Evolutionary conservation across 2,797 vertebrate genomes (phyloP).

Genomic region (Parauchenoglanis ngamensis): DNA sequence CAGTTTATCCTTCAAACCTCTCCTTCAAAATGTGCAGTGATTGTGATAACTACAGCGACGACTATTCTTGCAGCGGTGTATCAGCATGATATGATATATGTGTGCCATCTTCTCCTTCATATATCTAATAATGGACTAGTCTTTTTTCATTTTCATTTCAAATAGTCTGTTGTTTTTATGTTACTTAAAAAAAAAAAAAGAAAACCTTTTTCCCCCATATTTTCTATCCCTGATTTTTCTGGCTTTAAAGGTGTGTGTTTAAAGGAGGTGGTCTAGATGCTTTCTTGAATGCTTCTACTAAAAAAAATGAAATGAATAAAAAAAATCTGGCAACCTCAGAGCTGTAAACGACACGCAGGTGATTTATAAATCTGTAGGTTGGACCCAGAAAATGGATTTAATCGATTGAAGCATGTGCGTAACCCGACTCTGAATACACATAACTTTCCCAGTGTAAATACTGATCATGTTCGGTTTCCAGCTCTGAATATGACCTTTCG

Average conservation of each 20-base stretch:
- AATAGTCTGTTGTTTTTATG: not conserved
- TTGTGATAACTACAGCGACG: not conserved
- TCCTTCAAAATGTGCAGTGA: not conserved
- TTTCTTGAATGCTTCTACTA: not conserved
- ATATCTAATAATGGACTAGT: not conserved
- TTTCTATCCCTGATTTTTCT: not conserved
- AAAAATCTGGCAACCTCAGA: not conserved
- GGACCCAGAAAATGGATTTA: not conserved
- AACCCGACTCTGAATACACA: not conserved
- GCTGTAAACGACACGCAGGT: not conserved
- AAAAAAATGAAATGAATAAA: no score
- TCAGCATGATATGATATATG: no score
- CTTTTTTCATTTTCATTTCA: not conserved
- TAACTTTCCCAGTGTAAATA: not conserved
- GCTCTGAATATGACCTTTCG: not conserved
- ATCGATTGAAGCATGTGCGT: not conserved
- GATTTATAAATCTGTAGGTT: not conserved
- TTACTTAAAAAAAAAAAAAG: not conserved
- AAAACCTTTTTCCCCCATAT: not conserved
- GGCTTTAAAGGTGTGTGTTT: not conserved
- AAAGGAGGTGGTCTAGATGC: not conserved
- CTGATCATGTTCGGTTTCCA: not conserved
- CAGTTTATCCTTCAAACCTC: not conserved
- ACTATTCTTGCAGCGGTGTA: not conserved
- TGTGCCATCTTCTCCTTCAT: not conserved